Conservation (phyloP, 1,140 invertebrate species). For the Holcopasites calliopsidis region DNA sequence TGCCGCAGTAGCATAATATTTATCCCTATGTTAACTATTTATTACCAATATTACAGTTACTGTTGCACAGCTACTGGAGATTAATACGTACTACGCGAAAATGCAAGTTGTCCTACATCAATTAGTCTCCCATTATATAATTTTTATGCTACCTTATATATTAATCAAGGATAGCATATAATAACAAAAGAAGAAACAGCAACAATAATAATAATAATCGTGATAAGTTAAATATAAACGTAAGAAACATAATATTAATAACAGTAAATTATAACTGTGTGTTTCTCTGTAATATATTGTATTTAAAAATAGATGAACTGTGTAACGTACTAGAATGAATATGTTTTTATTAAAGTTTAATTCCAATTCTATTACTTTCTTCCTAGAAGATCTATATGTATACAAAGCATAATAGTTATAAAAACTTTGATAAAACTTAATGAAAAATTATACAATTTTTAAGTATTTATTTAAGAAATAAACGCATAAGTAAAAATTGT, state of each 20-base stretch:
- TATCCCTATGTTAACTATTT: slow-evolving; percentile 79
- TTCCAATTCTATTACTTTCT: slow-evolving; percentile 60
- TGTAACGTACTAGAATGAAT: slow-evolving; percentile 68
- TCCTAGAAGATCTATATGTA: slow-evolving; percentile 9
- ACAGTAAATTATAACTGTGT: slow-evolving; percentile 79
- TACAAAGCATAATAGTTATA: background rate
- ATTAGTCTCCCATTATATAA: slow-evolving; percentile 75
- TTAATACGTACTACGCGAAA: slow-evolving; percentile 64
- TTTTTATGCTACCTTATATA: slow-evolving; percentile 73
- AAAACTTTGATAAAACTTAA: background rate
- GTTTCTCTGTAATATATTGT: slow-evolving; percentile 79
- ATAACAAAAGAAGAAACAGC: slow-evolving; percentile 63
- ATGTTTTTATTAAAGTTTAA: slow-evolving; percentile 65
- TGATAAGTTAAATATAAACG: slow-evolving; percentile 73
- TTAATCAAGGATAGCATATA: slow-evolving; percentile 73
- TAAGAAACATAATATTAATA: slow-evolving; percentile 77
- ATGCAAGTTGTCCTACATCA: slow-evolving; percentile 66
- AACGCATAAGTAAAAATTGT: background rate
- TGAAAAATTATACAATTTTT: background rate
- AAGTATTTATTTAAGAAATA: background rate
- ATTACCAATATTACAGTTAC: slow-evolving; percentile 74
- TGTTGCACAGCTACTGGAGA: slow-evolving; percentile 71
- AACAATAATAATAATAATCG: slow-evolving; percentile 68
- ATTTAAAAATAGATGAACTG: slow-evolving; percentile 75
- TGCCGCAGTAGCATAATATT: slow-evolving; percentile 78